Base-by-base conservation (phyloP, 2,113 vertebrate genomes). In the Raja brachyura region DNA sequence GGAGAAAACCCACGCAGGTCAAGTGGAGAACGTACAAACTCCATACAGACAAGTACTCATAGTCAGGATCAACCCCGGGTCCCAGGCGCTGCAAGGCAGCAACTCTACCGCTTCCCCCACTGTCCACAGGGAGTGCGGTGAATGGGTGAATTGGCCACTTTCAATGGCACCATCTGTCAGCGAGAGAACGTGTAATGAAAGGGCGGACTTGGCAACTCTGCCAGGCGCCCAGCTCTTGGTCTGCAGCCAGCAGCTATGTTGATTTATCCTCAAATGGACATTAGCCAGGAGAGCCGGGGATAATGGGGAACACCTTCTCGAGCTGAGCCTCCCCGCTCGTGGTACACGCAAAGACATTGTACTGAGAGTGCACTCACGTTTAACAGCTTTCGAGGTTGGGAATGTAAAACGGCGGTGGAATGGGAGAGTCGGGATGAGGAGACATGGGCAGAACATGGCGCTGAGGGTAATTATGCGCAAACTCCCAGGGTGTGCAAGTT, bases 301-400 rank as follows among this genome's bases (percentile, higher is more conserved):
- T 28, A 70, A 92, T 73, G 25, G 28, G 90, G 39, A 92, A 92
- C 90, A 92, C 90, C 68, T 68, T 92, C 66, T 68, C 90, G 73
- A 92, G 68, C 20, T 73, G 20, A 39, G 22, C 3, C 25, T 73
- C 14, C 0, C 48, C 73, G 28, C 73, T 92, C 39, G 33, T 54
- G 28, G 3, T 28, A 54, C 68, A 25, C 0, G 22, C 54, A 20
- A 92, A 5, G 25, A 20, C 18, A 7, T 70, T 86, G 81, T 25
- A 61, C 11, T 86, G 56, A 73, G 68, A 70, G 90, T 4, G 9
- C 9, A 92, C 31, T 54, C 90, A 74, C 22, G 48, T 48, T 73
- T 92, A 11, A 39, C 90, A 92, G 66, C 54, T 22, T 11, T 73
- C 68, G 59, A 54, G 39, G 39, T 14, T 92, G 39, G 90, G 68